Conservation (phyloP, 1,140 invertebrate genomes). For the Calephelis nemesis region DNA sequence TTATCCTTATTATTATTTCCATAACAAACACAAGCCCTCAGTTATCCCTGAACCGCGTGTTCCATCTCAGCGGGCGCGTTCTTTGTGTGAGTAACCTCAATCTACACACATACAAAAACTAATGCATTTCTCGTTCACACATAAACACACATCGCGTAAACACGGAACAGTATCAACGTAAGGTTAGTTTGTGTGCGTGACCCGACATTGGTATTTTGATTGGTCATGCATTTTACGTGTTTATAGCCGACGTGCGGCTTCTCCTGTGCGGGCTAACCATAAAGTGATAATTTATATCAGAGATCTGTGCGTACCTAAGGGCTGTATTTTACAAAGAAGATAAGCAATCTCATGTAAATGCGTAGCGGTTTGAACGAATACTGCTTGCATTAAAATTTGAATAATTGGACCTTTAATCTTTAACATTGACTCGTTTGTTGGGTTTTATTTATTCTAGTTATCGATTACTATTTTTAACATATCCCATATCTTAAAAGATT, state of each 20-base stretch:
- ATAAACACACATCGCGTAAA: constrained; percentile 24
- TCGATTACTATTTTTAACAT: neutral
- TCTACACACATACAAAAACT: constrained; percentile 37
- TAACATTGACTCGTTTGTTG: neutral
- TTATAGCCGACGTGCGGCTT: constrained; percentile 56
- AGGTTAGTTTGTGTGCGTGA: constrained; percentile 50
- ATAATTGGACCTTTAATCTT: constrained; percentile 8
- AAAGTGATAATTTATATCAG: constrained; percentile 68
- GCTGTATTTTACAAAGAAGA: constrained; percentile 26
- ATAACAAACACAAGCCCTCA: constrained; percentile 69
- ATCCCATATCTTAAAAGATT: too few relatives aligned
- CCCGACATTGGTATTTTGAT: constrained; percentile 77
- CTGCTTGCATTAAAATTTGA: constrained; percentile 19
- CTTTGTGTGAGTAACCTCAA: constrained; percentile 48
- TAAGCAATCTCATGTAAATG: constrained; percentile 31
- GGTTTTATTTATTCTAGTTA: neutral
- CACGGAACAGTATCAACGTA: constrained; percentile 23
- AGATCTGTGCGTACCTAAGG: constrained; percentile 39
- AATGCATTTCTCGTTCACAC: constrained; percentile 47
- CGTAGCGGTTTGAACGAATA: constrained; percentile 14
- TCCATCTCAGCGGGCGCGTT: constrained; percentile 59
- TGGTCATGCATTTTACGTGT: constrained; percentile 79
- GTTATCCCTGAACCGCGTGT: constrained; percentile 74
- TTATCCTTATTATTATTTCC: constrained; percentile 47
- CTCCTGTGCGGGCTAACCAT: constrained; percentile 61